Evolutionary conservation across 1,140 invertebrate species (phyloP).

Genomic region (Sycophila sp.): DNA sequence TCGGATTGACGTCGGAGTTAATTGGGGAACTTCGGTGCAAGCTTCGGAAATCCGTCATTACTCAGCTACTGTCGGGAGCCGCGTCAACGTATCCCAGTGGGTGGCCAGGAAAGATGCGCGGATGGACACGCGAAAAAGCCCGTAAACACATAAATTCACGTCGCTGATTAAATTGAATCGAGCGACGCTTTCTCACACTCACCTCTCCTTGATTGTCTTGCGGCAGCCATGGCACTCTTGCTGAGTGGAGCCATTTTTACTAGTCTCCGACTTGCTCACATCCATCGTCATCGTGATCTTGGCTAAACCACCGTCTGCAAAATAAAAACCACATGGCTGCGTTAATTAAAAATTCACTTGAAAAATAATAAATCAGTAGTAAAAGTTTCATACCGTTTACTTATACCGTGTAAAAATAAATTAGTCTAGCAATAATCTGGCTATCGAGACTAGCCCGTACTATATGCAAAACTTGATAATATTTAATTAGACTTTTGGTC

Average conservation of each 20-base stretch:
- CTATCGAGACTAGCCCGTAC: too few relatives aligned
- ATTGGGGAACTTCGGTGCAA: too few relatives aligned
- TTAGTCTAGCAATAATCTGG: too few relatives aligned
- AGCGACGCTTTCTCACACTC: conserved; percentile 37
- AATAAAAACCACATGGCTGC: conserved; percentile 29
- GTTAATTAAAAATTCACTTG: conserved; percentile 14
- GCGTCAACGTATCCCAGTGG: neutral
- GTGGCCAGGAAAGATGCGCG: neutral
- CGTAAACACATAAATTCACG: conserved; percentile 13
- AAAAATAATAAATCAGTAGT: too few relatives aligned
- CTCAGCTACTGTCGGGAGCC: too few relatives aligned
- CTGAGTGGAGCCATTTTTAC: conserved; percentile 68
- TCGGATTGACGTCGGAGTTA: too few relatives aligned
- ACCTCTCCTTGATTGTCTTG: conserved; percentile 86
- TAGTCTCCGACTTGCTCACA: conserved; percentile 74
- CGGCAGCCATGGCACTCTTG: conserved; percentile 87
- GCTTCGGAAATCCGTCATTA: too few relatives aligned
- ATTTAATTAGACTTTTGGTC: too few relatives aligned
- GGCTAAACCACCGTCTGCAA: conserved; percentile 62
- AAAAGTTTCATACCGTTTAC: too few relatives aligned
- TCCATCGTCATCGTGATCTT: conserved; percentile 77
- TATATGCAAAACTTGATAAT: too few relatives aligned
- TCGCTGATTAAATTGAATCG: conserved; percentile 33
- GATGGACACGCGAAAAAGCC: neutral
- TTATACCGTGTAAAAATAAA: too few relatives aligned